Evolutionary conservation across 2,888 invertebrate species (phyloP).

Genomic region (Poecilus cupreus): DNA sequence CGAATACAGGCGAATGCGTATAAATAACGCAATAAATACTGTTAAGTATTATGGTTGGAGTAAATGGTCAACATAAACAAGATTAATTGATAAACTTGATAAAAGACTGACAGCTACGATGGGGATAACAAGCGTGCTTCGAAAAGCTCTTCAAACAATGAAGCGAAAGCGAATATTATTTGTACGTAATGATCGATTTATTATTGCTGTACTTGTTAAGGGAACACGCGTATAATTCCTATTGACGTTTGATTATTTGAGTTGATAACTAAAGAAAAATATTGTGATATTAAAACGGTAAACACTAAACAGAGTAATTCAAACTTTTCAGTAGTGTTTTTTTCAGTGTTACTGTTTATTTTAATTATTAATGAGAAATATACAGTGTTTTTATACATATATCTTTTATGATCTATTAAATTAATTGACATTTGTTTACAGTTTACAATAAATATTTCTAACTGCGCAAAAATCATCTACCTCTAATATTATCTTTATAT

Average conservation of each 20-base stretch:
- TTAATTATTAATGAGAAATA: conserved; percentile 28
- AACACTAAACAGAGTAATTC: conserved; percentile 7
- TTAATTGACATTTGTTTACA: conserved; percentile 8
- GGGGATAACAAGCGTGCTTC: conserved; percentile 3
- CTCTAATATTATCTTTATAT: no score
- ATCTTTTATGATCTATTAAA: conserved; percentile 2
- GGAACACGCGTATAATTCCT: conserved; percentile 4
- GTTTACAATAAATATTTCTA: not conserved
- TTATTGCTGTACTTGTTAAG: not conserved
- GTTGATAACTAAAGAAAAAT: conserved; percentile 3
- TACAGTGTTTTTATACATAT: conserved; percentile 17
- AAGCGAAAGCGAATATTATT: not conserved
- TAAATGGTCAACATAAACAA: conserved; percentile 15
- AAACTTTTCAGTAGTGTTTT: not conserved
- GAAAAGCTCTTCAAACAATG: conserved; percentile 16
- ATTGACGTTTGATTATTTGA: not conserved
- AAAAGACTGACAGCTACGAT: conserved; percentile 24
- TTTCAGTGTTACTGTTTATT: not conserved
- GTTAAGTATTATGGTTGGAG: not conserved
- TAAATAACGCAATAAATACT: conserved; percentile 13
- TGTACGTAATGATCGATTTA: conserved; percentile 27
- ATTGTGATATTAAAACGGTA: conserved; percentile 15
- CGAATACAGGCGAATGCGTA: not conserved
- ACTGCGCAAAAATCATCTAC: not conserved
- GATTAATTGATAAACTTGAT: conserved; percentile 35